Conservation (phyloP, 2,797 vertebrate genomes). For the Trachurus trachurus region DNA sequence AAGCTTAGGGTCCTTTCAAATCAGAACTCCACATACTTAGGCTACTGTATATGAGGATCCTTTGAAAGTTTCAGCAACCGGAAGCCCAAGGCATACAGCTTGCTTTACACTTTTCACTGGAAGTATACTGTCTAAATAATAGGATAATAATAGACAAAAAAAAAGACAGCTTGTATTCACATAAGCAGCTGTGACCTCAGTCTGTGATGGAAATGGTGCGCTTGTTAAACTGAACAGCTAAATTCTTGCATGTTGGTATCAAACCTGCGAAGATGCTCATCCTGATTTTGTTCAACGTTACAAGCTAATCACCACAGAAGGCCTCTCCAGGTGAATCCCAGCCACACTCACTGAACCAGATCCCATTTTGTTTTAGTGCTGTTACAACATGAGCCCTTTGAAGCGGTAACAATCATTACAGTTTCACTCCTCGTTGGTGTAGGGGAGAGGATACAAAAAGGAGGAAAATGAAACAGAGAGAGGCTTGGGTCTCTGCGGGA, state of each 20-base stretch:
- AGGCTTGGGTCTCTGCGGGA: constrained; percentile 66
- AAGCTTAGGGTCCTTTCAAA: constrained; percentile 63
- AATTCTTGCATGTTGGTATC: constrained; percentile 9
- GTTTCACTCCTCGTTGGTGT: constrained; percentile 51
- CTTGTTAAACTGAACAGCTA: constrained; percentile 3
- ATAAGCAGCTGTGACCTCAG: constrained; percentile 33
- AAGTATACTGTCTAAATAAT: background rate
- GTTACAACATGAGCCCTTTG: constrained; percentile 68
- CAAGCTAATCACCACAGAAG: constrained; percentile 22
- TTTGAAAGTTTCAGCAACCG: constrained; percentile 27
- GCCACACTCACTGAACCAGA: constrained; percentile 41
- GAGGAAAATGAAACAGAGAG: constrained; percentile 57
- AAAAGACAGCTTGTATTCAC: constrained; percentile 24
- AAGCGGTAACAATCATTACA: constrained; percentile 68
- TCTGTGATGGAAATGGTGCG: background rate
- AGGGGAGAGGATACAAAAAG: constrained; percentile 59
- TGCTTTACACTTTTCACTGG: background rate
- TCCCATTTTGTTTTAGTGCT: constrained; percentile 68
- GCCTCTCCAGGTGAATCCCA: constrained; percentile 25
- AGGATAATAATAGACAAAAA: background rate
- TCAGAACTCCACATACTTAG: constrained; percentile 20
- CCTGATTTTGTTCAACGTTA: constrained; percentile 27
- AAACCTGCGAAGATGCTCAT: constrained; percentile 7
- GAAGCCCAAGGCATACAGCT: constrained; percentile 23
- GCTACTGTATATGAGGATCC: constrained; percentile 35